Percentiles rank a stretch among this genome's conserved stretches.
Evolutionary conservation across 2,797 vertebrate genomes (phyloP).

Genomic region (Anguilla obscura): DNA sequence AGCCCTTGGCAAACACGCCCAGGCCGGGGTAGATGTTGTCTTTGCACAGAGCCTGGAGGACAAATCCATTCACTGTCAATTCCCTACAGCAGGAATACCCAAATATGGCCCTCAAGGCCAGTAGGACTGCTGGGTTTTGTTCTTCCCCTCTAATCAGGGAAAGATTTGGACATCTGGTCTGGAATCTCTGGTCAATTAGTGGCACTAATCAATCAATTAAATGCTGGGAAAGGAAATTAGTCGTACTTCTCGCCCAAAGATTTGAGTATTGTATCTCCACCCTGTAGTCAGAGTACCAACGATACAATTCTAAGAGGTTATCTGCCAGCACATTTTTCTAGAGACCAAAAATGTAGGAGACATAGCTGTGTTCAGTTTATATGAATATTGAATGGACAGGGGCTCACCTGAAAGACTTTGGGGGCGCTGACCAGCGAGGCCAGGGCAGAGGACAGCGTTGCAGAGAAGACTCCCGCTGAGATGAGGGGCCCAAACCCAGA

Average conservation of each 20-base stretch:
- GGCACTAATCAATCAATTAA: too few species aligned
- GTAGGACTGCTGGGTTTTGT: neutral
- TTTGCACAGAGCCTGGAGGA: constrained; percentile 89
- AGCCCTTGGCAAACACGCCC: constrained; percentile 91
- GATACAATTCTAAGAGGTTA: neutral
- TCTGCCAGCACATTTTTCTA: neutral
- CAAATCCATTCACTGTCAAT: constrained; percentile 24
- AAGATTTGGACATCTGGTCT: too few species aligned
- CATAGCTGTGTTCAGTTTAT: neutral
- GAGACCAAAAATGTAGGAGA: neutral
- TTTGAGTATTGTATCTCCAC: too few species aligned
- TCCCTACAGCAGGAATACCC: neutral
- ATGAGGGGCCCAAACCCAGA: constrained; percentile 94
- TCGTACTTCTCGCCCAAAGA: too few species aligned
- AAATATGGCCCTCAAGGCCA: neutral
- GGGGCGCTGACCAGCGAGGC: constrained; percentile 97
- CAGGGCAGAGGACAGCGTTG: constrained; percentile 95
- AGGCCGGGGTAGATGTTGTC: constrained; percentile 97
- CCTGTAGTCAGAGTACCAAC: neutral
- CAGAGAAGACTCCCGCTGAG: constrained; percentile 95
- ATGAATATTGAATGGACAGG: constrained; percentile 6
- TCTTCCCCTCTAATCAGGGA: neutral
- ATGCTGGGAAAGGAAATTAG: too few species aligned
- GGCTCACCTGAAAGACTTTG: constrained; percentile 93
- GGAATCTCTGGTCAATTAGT: too few species aligned